Base-by-base conservation (phyloP, 2,113 vertebrate species). In the Bagarius yarrelli region DNA sequence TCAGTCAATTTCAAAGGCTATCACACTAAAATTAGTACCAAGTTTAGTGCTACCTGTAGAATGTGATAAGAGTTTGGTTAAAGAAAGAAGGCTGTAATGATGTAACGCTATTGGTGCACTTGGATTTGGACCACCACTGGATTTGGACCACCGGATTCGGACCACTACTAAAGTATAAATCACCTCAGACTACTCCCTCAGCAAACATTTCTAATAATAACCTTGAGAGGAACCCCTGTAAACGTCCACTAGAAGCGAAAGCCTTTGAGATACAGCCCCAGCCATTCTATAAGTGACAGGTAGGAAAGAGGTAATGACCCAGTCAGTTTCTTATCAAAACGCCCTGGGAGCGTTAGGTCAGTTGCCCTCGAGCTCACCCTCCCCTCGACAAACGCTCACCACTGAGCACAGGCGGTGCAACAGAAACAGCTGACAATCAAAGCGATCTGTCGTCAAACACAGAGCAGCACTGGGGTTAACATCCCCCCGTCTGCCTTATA, bases 221-320 rank as follows among this genome's bases (percentile, higher is more conserved):
- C 44, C 25, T 47, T 23, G 30, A 63, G 44, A 32, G 40, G 15
- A 66, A 61, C 60, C 50, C 2, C 83, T 75, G 36, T 6, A 30
- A 36, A 30, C 72, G n/a, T 36, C 44, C 25, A 30, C n/a, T 32
- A 30, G 25, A 55, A 73, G 32, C 53, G 61, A 6, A 23, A 57
- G 32, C 21, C 32, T 64, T 59, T 52, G 34, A 21, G 69, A 73
- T 73, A 73, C 3, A 55, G 27, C 18, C 61, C 50, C 0, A 8
- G 85, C 79, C 85, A 81, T 84, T 85, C 83, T 84, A 84, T 89
- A 87, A 85, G 86, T 88, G 85, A 88, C 66, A 23, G 88, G 78
- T 86, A 80, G 86, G 88, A 82, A 53, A 80, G 87, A 86, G 87
- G 82, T 89, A 87, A 81, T 79, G 86, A 87, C 88, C 67, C 23